These are phyloP conservation scores for Catamblyrhynchus diadema DNA, from an alignment of 2,797 vertebrate species.

Conservation along the genomic window DNA sequence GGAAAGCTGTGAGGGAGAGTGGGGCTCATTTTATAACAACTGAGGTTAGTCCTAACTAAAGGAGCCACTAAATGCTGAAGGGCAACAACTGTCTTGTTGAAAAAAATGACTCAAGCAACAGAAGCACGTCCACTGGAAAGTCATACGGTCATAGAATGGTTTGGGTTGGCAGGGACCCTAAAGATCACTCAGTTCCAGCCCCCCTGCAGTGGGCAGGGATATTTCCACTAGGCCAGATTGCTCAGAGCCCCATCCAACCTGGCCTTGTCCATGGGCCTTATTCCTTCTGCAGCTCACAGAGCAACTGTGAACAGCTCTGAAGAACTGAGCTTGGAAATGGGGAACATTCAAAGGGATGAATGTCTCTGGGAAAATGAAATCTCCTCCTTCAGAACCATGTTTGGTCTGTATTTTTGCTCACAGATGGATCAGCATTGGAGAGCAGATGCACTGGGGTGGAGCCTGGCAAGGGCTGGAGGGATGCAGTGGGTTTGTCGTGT, in stretches of 20 bases:
- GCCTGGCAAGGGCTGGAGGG: accelerated
- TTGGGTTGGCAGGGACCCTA: background rate
- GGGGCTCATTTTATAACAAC: background rate
- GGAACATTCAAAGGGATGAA: background rate
- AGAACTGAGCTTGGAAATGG: background rate
- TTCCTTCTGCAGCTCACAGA: background rate
- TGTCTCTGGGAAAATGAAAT: background rate
- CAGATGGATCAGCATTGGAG: accelerated
- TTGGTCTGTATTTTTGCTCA: background rate
- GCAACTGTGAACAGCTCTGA: background rate
- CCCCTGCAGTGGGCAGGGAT: background rate
- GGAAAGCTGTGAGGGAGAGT: background rate
- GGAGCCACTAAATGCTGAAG: background rate
- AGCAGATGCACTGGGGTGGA: accelerated
- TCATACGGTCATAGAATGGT: background rate
- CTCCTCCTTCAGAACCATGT: accelerated
- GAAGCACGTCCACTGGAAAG: background rate
- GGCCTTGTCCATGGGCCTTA: background rate
- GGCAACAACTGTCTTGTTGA: background rate
- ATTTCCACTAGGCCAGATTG: background rate
- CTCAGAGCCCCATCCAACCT: background rate
- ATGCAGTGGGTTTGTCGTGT: accelerated
- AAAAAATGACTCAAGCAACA: background rate
- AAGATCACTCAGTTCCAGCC: background rate
- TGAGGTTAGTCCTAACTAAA: background rate